phyloP scores from a whole-genome alignment of 2,797 vertebrate genomes.

The Xenopus petersii region DNA sequence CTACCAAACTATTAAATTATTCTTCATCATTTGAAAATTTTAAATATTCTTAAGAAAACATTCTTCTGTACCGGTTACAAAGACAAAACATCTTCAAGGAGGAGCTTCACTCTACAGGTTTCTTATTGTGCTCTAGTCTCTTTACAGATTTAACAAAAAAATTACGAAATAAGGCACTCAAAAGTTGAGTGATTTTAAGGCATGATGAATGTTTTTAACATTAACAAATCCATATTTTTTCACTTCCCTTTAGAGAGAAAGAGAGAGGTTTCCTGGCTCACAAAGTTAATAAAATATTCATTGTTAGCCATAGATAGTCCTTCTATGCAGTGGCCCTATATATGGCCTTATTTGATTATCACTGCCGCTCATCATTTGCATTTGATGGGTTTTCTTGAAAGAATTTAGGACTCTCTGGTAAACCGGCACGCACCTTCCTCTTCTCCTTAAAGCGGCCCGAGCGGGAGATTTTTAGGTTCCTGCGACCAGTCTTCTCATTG shows the following conservation, averaged over 20 bases:
- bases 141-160: neutral
- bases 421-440: conserved; percentile 72
- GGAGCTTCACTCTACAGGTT: too few species aligned
- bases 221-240: neutral
- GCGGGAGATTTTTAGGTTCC: conserved; percentile 86
- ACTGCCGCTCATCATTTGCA: conserved; percentile 61
- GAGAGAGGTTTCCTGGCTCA: neutral
- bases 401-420: conserved; percentile 68
- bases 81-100: too few species aligned
- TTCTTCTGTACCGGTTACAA: too few species aligned
- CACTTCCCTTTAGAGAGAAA: neutral
- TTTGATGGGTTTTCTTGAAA: conserved; percentile 63
- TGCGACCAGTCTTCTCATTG: conserved; percentile 72
- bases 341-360: conserved; percentile 40
- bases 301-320: neutral
- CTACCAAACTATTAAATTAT: too few species aligned
- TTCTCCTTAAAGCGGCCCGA: conserved; percentile 91
- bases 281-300: conserved; percentile 4
- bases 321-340: neutral
- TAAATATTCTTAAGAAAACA: too few species aligned
- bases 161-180: neutral
- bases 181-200: neutral
- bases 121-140: too few species aligned
- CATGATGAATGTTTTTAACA: neutral
- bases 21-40: too few species aligned